Conservation (phyloP, 2,113 vertebrate species). For the Rhea pennata region DNA sequence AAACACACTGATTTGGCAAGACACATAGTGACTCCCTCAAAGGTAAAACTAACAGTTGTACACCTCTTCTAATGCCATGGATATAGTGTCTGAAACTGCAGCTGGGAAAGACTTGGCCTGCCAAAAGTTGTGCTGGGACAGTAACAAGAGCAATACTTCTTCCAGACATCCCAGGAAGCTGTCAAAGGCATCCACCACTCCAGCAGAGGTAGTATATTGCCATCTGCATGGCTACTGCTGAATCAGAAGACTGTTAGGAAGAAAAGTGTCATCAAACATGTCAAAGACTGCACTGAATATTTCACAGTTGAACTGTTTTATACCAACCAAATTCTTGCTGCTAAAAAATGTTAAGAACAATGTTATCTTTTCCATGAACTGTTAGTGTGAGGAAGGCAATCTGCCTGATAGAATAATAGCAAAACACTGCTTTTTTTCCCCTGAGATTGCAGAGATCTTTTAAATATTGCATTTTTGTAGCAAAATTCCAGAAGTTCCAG, state of each 20-base stretch:
- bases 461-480: slow-evolving; percentile 12
- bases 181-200: background rate
- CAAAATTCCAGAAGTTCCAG: background rate
- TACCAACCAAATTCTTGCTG: background rate
- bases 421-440: background rate
- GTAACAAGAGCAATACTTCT: background rate
- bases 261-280: background rate
- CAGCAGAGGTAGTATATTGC: background rate
- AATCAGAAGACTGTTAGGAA: background rate
- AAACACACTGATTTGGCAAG: background rate
- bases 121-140: background rate
- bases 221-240: background rate
- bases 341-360: background rate
- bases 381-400: background rate
- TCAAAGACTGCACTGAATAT: background rate
- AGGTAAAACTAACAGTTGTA: background rate
- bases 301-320: slow-evolving; percentile 25
- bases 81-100: background rate
- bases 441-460: slow-evolving; percentile 10
- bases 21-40: background rate
- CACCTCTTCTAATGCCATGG: background rate
- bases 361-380: background rate
- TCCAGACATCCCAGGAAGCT: background rate
- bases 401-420: background rate
- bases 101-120: background rate